Evolutionary conservation across 2,797 vertebrate genomes (phyloP).

Genomic region (Scomberomorus guttatus): DNA sequence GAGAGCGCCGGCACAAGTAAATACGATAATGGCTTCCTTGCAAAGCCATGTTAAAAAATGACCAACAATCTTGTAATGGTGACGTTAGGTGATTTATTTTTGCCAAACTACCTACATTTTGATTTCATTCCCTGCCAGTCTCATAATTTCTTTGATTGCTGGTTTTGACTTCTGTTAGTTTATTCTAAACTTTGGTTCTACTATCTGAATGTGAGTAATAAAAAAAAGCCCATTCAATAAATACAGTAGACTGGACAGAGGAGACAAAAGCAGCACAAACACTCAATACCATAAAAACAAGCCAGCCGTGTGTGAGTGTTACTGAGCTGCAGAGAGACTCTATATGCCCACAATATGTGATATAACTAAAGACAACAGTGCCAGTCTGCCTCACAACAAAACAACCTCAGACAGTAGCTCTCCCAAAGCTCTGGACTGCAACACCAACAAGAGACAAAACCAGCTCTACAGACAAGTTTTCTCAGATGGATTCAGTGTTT

Average conservation of each 20-base stretch:
- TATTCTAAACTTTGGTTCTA: neutral
- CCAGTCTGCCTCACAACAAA: constrained; percentile 25
- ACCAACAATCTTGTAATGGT: neutral
- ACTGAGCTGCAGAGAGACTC: neutral
- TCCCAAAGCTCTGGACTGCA: constrained; percentile 1
- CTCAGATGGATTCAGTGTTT: constrained; percentile 14
- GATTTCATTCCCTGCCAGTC: neutral
- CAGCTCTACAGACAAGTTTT: constrained; percentile 3
- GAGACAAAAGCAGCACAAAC: neutral
- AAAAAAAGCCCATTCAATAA: constrained; percentile 14
- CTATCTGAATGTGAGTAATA: neutral
- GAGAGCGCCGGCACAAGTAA: constrained; percentile 39
- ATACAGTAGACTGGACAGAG: neutral
- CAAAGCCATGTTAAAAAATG: constrained; percentile 13
- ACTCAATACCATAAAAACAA: constrained; percentile 1
- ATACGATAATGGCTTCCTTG: constrained; percentile 24
- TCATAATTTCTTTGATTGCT: neutral
- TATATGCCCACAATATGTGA: constrained; percentile 1
- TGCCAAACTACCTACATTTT: neutral
- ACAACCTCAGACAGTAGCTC: constrained; percentile 18
- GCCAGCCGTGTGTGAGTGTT: neutral
- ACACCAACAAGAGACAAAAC: constrained; percentile 3
- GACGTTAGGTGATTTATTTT: neutral
- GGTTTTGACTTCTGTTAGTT: neutral
- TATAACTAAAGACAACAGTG: constrained; percentile 7